Conservation (phyloP, 2,113 vertebrate genomes). For the Nothoprocta pentlandii region DNA sequence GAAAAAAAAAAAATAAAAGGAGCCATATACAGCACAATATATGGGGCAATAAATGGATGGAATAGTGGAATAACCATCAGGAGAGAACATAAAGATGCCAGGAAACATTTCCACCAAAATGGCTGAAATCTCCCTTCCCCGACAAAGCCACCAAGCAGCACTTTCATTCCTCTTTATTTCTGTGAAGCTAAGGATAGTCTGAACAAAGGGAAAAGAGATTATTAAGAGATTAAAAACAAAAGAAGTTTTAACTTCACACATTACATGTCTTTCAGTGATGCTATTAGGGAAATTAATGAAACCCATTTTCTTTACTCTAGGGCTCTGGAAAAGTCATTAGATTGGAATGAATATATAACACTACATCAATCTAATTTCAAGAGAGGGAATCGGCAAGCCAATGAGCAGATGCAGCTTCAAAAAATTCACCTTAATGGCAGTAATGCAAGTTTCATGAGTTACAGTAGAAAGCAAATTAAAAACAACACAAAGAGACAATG, state of each 20-base stretch:
- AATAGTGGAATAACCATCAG: constrained; percentile 64
- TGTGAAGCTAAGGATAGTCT: constrained; percentile 48
- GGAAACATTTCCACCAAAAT: constrained; percentile 56
- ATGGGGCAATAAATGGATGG: constrained; percentile 62
- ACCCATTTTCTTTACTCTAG: constrained; percentile 73
- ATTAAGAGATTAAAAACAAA: constrained; percentile 76
- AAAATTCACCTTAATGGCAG: constrained; percentile 72
- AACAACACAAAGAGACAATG: constrained; percentile 67
- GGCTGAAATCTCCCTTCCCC: constrained; percentile 50
- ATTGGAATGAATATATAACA: constrained; percentile 74
- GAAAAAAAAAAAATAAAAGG: constrained; percentile 48
- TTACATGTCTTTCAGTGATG: constrained; percentile 71
- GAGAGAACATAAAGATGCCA: constrained; percentile 58
- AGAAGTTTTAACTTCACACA: constrained; percentile 61
- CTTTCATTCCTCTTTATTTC: constrained; percentile 60
- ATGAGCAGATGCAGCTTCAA: constrained; percentile 63
- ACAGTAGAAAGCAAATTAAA: constrained; percentile 74
- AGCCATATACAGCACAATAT: constrained; percentile 50
- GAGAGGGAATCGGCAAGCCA: constrained; percentile 69
- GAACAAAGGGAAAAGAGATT: constrained; percentile 67
- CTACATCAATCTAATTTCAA: constrained; percentile 77
- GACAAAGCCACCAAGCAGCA: constrained; percentile 38
- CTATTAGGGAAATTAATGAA: constrained; percentile 79
- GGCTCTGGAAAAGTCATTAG: constrained; percentile 74
- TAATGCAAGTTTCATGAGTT: constrained; percentile 71